Percentiles rank a stretch among this genome's conserved stretches.
Conservation (phyloP, 30 jellyfish, hydroid and myxozoan species). For the Aurelia sp. region DNA sequence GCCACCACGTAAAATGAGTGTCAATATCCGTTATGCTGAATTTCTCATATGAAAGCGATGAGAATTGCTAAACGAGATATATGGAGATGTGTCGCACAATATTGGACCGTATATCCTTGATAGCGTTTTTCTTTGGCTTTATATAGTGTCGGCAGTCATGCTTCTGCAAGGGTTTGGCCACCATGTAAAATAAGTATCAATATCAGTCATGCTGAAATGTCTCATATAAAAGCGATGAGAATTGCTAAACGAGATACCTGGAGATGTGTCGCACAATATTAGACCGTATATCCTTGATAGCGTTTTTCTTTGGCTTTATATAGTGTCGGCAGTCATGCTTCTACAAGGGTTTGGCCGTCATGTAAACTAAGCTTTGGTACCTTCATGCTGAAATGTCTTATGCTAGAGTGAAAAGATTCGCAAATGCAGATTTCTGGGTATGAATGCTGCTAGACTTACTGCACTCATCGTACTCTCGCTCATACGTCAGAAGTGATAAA, state of each 20-base stretch:
- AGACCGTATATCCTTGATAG: slow-evolving; percentile 76
- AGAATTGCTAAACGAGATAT: slow-evolving; percentile 66
- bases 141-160: slow-evolving; percentile 86
- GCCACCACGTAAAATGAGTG: slow-evolving; percentile 70
- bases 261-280: slow-evolving; percentile 92
- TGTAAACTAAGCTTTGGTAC: slow-evolving; percentile 39
- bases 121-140: slow-evolving; percentile 67
- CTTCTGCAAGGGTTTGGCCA: slow-evolving; percentile 92
- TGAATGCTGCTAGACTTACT: background rate
- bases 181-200: slow-evolving; percentile 43
- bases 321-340: slow-evolving; percentile 88
- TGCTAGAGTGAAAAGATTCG: slow-evolving; percentile 13
- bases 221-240: slow-evolving; percentile 53
- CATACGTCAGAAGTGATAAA: too few species aligned
- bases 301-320: slow-evolving; percentile 70
- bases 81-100: slow-evolving; percentile 95
- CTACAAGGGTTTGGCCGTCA: slow-evolving; percentile 92
- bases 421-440: slow-evolving; percentile 90
- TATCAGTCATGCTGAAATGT: background rate
- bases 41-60: slow-evolving; percentile 53
- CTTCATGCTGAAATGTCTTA: too few species aligned
- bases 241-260: slow-evolving; percentile 76
- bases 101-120: slow-evolving; percentile 78
- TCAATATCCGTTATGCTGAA: background rate
- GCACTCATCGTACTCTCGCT: too few species aligned